Percentiles rank a stretch among this genome's conserved stretches.
Conservation (phyloP, 64 coral and sea anemone species). For the Dendrophyllia cribrosa region DNA sequence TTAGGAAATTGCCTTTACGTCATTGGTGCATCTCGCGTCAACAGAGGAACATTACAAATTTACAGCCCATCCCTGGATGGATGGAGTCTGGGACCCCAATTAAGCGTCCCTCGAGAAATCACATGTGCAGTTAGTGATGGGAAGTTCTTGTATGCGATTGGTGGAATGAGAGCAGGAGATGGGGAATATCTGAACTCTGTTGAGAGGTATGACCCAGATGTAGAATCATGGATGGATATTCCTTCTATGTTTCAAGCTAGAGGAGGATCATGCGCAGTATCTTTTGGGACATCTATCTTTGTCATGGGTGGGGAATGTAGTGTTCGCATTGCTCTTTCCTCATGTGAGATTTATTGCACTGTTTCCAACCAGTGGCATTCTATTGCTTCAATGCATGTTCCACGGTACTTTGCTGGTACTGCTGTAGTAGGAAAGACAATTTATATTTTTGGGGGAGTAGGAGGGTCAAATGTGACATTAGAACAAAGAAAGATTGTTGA, state of each 20-base stretch:
- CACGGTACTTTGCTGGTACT: constrained; percentile 24
- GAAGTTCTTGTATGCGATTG: constrained; percentile 47
- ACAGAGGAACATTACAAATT: constrained; percentile 46
- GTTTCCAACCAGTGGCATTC: constrained; percentile 51
- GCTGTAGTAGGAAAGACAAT: constrained; percentile 22
- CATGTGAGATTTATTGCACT: constrained; percentile 47
- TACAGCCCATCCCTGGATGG: constrained; percentile 20
- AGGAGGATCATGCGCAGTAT: constrained; percentile 33
- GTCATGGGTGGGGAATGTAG: constrained; percentile 54
- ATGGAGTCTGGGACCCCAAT: constrained; percentile 54
- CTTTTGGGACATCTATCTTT: constrained; percentile 47
- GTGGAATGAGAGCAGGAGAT: constrained; percentile 45
- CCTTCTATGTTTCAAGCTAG: constrained; percentile 30
- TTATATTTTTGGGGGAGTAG: constrained; percentile 62
- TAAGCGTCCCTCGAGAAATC: constrained; percentile 44
- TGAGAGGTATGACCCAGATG: constrained; percentile 61
- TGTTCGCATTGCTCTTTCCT: constrained; percentile 36
- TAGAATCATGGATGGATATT: constrained; percentile 23
- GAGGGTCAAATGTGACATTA: constrained; percentile 13
- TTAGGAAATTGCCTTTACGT: constrained; percentile 6
- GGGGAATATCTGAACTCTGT: constrained; percentile 60
- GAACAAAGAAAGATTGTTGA: constrained; percentile 11
- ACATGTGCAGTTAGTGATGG: constrained; percentile 11
- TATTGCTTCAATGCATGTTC: constrained; percentile 58
- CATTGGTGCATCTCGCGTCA: constrained; percentile 15